Percentiles rank a stretch among this genome's conserved stretches.
Conservation (phyloP, 2,888 invertebrate species). For the Phlogophora meticulosa region DNA sequence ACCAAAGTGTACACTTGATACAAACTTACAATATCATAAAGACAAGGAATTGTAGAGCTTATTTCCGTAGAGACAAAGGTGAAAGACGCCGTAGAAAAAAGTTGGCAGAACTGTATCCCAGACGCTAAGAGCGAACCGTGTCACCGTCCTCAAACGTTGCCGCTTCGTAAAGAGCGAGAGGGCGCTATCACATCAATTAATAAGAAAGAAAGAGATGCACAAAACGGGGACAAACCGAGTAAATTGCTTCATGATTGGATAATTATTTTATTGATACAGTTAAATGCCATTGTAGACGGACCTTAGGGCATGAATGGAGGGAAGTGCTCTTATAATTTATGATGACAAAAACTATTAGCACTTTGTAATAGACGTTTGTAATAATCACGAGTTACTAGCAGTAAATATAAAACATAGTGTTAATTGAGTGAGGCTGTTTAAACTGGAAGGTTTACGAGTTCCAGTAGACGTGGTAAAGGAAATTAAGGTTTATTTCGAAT, state of each 20-base stretch:
- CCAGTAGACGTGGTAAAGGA: not conserved
- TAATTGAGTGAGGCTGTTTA: slow-evolving; percentile 32
- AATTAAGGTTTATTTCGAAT: slow-evolving; percentile 23
- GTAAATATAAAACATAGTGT: slow-evolving; percentile 40
- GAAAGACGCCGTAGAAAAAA: slow-evolving; percentile 45
- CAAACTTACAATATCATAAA: slow-evolving; percentile 48
- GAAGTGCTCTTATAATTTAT: slow-evolving; percentile 72
- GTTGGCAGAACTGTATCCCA: slow-evolving; percentile 70
- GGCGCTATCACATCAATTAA: slow-evolving; percentile 42
- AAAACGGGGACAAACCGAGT: slow-evolving; percentile 81
- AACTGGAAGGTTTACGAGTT: slow-evolving; percentile 26
- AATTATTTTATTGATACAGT: slow-evolving; percentile 90
- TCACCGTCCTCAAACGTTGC: slow-evolving; percentile 81
- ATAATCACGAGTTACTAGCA: slow-evolving; percentile 33
- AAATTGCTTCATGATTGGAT: slow-evolving; percentile 90
- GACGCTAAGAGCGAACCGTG: slow-evolving; percentile 77
- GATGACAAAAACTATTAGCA: slow-evolving; percentile 57
- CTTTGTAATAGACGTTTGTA: slow-evolving; percentile 29
- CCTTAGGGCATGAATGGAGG: slow-evolving; percentile 72
- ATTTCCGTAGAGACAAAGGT: not conserved
- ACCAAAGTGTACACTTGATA: slow-evolving; percentile 74
- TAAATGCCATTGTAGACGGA: slow-evolving; percentile 82
- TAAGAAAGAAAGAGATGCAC: slow-evolving; percentile 68
- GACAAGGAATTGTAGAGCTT: slow-evolving; percentile 47
- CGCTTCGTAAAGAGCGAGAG: slow-evolving; percentile 73